Evolutionary conservation across 2,797 vertebrate genomes (phyloP).

Genomic region (Remorina albescens): DNA sequence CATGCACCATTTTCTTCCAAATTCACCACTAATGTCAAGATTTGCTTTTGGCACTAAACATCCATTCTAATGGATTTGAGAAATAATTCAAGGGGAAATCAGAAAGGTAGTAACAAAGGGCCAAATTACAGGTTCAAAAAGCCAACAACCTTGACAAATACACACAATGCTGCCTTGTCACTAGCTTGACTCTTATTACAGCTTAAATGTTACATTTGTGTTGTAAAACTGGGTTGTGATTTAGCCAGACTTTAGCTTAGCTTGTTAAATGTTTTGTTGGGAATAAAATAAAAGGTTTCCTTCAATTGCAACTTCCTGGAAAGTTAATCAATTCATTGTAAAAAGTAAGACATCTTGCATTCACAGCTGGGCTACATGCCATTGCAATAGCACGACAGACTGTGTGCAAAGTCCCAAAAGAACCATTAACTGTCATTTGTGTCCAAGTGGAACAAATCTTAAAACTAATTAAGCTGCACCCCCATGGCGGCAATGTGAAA

Average conservation of each 20-base stretch:
- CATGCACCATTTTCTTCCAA: neutral
- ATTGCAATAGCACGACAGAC: slow-evolving; percentile 70
- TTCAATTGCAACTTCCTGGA: slow-evolving; percentile 53
- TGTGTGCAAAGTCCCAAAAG: slow-evolving; percentile 72
- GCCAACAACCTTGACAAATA: neutral
- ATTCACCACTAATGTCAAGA: neutral
- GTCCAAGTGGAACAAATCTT: slow-evolving; percentile 81
- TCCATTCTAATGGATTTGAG: neutral
- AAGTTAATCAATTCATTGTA: slow-evolving; percentile 67
- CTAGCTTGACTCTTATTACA: neutral
- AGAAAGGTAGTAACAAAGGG: neutral
- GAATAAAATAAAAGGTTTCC: slow-evolving; percentile 48
- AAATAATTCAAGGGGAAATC: neutral
- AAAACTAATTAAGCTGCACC: slow-evolving; percentile 77
- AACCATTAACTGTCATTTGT: slow-evolving; percentile 77
- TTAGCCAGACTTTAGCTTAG: slow-evolving; percentile 23
- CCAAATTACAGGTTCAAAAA: neutral
- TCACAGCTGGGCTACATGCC: slow-evolving; percentile 71
- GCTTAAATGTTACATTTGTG: slow-evolving; percentile 15
- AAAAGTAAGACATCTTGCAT: slow-evolving; percentile 74
- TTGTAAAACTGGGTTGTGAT: slow-evolving; percentile 28
- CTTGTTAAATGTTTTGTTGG: slow-evolving; percentile 52
- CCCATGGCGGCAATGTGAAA: slow-evolving; percentile 54
- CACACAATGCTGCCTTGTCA: neutral
- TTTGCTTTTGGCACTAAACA: neutral